Percentiles rank a stretch among this genome's conserved stretches.
phyloP scores from a whole-genome alignment of 1,140 invertebrate genomes.

The Drosophila takahashii region DNA sequence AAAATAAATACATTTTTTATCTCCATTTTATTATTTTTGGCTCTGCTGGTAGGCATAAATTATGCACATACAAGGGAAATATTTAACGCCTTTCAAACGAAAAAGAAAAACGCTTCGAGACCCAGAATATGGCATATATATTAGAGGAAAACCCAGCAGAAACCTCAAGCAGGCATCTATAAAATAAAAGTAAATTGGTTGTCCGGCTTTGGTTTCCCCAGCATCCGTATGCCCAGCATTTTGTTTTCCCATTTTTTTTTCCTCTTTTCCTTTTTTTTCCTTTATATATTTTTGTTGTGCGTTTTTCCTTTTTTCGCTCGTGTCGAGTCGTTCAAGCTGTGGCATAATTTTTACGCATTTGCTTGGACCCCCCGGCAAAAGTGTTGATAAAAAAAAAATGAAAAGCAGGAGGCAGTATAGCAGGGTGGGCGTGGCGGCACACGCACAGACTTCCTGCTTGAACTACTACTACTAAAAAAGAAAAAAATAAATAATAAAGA shows the following conservation, averaged over 20 bases:
- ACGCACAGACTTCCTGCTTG: slow-evolving; percentile 44
- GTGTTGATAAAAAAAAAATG: slow-evolving; percentile 37
- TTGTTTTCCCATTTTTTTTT: slow-evolving; percentile 33
- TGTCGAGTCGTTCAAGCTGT: slow-evolving; percentile 57
- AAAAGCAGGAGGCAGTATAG: slow-evolving; percentile 1
- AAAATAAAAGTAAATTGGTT: slow-evolving; percentile 69
- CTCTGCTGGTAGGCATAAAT: slow-evolving; percentile 56
- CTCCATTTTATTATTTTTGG: slow-evolving; percentile 45
- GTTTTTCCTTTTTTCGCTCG: slow-evolving; percentile 33
- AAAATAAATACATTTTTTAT: slow-evolving; percentile 64
- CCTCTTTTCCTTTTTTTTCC: slow-evolving; percentile 17
- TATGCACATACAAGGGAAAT: slow-evolving; percentile 51
- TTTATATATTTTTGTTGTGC: slow-evolving; percentile 4
- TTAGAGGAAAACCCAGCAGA: slow-evolving; percentile 21
- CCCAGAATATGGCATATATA: neutral
- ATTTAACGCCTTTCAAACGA: slow-evolving; percentile 58
- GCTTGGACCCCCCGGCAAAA: slow-evolving; percentile 31
- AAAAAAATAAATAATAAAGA: slow-evolving; percentile 34
- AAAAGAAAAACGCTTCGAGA: neutral
- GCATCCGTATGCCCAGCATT: slow-evolving; percentile 18
- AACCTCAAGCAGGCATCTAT: slow-evolving; percentile 51
- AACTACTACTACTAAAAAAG: slow-evolving; percentile 12
- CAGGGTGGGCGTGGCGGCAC: slow-evolving; percentile 35
- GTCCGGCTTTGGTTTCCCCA: slow-evolving; percentile 42
- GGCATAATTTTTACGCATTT: slow-evolving; percentile 71